These are phyloP conservation scores for Caradrina kadenii DNA, from an alignment of 2,888 invertebrate genomes.

Conservation along the genomic window DNA sequence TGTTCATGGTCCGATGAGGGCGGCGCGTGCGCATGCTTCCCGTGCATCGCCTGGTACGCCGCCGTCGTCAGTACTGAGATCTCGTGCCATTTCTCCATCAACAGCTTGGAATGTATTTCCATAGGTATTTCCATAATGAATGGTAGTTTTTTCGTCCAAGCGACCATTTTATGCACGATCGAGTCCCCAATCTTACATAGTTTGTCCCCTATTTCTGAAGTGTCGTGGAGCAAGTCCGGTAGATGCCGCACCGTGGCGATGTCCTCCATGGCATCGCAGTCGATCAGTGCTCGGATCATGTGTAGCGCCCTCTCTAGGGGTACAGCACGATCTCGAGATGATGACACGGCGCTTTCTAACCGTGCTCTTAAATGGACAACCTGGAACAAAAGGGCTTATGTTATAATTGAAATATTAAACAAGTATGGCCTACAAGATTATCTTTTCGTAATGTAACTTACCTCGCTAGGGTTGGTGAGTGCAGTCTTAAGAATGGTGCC, in stretches of 20 bases:
- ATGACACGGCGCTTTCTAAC: conserved; percentile 96
- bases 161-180: conserved; percentile 99
- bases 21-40: conserved; percentile 88
- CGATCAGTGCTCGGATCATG: conserved; percentile 98
- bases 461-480: conserved; percentile 97
- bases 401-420: conserved; percentile 21
- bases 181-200: conserved; percentile 99
- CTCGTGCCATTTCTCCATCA: conserved; percentile 99
- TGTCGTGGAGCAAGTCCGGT: conserved; percentile 97
- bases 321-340: conserved; percentile 95
- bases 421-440: background rate
- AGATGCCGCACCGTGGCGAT: conserved; percentile 98
- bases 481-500: conserved; percentile 98
- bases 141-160: conserved; percentile 99
- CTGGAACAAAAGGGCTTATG: conserved; percentile 70
- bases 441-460: conserved; percentile 65
- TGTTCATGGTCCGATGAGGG: conserved; percentile 91
- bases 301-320: conserved; percentile 95
- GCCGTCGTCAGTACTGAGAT: conserved; percentile 98
- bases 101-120: conserved; percentile 97
- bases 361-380: conserved; percentile 96
- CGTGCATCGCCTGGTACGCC: conserved; percentile 97
- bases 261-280: conserved; percentile 99
- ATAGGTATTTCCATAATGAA: conserved; percentile 99
- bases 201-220: conserved; percentile 97